Evolutionary conservation across 1,140 invertebrate species (phyloP).

Genomic region (Drosophila subpulchrella): DNA sequence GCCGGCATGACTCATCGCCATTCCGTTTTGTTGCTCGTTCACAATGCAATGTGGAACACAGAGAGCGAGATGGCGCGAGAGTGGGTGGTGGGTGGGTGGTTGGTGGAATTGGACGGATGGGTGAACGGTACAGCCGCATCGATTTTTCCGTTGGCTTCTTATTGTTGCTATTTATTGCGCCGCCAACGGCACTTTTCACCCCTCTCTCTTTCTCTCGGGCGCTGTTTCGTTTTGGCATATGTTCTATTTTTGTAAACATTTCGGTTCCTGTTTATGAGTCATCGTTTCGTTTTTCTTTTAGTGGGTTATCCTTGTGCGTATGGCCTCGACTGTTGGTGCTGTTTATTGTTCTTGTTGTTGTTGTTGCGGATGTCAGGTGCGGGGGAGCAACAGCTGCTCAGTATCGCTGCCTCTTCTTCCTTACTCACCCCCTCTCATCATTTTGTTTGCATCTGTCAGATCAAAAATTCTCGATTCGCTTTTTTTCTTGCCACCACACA

Average conservation of each 20-base stretch:
- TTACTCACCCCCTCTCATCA: background rate
- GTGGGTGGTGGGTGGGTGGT: conserved; percentile 9
- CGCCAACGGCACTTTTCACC: conserved; percentile 54
- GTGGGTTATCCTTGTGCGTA: conserved; percentile 70
- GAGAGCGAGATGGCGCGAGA: conserved; percentile 16
- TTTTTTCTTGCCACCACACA: conserved; percentile 5
- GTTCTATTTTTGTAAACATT: conserved; percentile 76
- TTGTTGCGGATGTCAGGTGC: conserved; percentile 62
- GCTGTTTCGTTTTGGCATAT: conserved; percentile 65
- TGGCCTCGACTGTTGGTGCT: conserved; percentile 58
- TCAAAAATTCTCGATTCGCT: conserved; percentile 19
- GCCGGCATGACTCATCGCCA: conserved; percentile 67
- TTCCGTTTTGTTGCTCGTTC: conserved; percentile 43
- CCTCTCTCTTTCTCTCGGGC: conserved; percentile 8
- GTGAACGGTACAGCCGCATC: conserved; percentile 62
- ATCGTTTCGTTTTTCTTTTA: conserved; percentile 48
- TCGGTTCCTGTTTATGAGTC: conserved; percentile 76
- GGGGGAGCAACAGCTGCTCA: conserved; percentile 68
- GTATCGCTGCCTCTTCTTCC: background rate
- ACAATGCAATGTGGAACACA: conserved; percentile 78
- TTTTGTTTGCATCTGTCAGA: conserved; percentile 32
- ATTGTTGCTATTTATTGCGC: conserved; percentile 78
- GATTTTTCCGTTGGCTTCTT: conserved; percentile 74
- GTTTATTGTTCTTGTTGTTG: background rate
- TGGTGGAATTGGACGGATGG: conserved; percentile 8